A percentile compares a stretch with the other conserved stretches of the same genome.
Evolutionary conservation across 2,888 invertebrate genomes (phyloP).

Genomic region (Mesodorylaimus sp.): DNA sequence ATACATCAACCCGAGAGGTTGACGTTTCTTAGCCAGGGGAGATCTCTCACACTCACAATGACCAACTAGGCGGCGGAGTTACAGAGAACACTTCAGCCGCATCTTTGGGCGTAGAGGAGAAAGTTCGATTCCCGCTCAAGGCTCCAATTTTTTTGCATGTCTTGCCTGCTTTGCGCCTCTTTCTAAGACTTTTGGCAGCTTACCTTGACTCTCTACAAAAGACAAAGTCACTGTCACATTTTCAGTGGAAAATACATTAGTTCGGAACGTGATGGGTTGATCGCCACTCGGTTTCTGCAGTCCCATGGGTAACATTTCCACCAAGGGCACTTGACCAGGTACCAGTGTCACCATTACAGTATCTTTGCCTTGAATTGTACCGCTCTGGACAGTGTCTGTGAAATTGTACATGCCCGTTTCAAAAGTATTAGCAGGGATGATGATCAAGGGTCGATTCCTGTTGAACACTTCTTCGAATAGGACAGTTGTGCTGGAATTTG

Average conservation of each 20-base stretch:
- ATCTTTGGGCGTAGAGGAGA: too few relatives aligned
- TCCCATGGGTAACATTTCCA: background rate
- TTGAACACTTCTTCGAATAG: background rate
- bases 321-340: background rate
- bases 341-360: background rate
- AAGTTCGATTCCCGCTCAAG: too few relatives aligned
- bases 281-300: background rate
- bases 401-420: background rate
- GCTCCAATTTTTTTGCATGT: too few relatives aligned
- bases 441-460: background rate
- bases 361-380: background rate
- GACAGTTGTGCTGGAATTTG: background rate
- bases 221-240: background rate
- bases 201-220: background rate
- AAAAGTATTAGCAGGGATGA: background rate
- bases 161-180: too few relatives aligned
- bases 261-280: background rate
- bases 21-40: too few relatives aligned
- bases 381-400: background rate
- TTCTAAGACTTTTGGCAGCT: too few relatives aligned
- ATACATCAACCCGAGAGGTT: too few relatives aligned
- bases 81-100: too few relatives aligned
- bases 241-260: background rate
- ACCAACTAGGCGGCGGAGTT: too few relatives aligned
- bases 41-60: too few relatives aligned